phyloP scores from a whole-genome alignment of 2,113 vertebrate species.

The Glaucidium brasilianum region DNA sequence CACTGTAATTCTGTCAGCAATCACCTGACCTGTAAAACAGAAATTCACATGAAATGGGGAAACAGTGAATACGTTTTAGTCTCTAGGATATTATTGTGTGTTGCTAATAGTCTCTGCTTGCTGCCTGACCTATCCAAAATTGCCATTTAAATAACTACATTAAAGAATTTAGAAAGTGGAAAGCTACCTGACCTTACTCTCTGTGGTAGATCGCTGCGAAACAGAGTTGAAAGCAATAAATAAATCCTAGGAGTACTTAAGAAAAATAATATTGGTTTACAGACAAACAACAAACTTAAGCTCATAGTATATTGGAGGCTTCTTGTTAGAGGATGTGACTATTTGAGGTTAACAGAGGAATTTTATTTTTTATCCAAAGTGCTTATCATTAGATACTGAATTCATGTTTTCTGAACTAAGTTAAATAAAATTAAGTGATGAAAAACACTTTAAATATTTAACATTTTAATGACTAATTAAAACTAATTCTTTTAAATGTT shows the following conservation, averaged over 20 bases:
- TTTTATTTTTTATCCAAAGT: neutral
- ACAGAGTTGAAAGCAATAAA: neutral
- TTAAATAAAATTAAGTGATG: neutral
- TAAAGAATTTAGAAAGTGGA: neutral
- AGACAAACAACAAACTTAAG: neutral
- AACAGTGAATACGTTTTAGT: neutral
- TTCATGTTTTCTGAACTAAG: neutral
- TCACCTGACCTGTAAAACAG: neutral
- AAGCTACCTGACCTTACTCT: neutral
- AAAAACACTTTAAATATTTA: neutral
- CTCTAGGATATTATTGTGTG: neutral
- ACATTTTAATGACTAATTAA: neutral
- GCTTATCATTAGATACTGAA: neutral
- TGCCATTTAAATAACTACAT: neutral
- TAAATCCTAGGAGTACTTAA: neutral
- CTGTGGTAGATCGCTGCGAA: neutral
- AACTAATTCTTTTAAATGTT: neutral
- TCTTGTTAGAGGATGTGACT: neutral
- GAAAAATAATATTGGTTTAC: neutral
- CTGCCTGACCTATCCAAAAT: neutral
- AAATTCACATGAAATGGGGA: neutral
- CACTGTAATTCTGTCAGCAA: neutral
- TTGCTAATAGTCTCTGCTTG: neutral
- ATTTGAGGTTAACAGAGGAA: neutral
- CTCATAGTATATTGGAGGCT: neutral